Conservation (phyloP, 64 coral and sea anemone species). For the Exaiptasia diaphana region DNA sequence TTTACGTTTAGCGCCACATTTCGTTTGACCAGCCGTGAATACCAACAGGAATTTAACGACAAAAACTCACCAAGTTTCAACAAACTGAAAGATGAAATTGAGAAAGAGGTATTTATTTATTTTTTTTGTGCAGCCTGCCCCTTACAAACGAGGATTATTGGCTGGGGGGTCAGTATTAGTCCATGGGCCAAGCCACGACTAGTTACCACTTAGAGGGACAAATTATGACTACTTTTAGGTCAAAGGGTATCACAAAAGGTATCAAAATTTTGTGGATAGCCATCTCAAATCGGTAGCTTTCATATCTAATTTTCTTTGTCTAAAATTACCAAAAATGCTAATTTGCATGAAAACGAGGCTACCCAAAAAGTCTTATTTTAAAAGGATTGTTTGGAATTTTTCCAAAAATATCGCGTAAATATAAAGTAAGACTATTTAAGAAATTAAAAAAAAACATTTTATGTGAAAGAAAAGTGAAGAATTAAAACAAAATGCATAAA, state of each 20-base stretch:
- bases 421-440: background rate
- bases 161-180: no score
- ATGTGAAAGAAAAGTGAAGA: background rate
- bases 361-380: background rate
- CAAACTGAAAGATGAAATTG: no score
- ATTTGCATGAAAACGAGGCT: constrained; percentile 9
- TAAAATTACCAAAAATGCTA: background rate
- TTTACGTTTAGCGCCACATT: no score
- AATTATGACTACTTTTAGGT: background rate
- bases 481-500: background rate
- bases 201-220: background rate
- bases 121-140: no score
- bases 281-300: constrained; percentile 3
- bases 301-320: background rate
- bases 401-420: background rate
- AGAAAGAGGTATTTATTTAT: no score
- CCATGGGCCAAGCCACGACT: no score
- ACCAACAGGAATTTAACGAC: no score
- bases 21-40: no score
- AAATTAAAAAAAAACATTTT: background rate
- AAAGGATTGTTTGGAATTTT: background rate
- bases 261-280: background rate
- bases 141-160: no score
- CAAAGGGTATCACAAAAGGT: background rate
- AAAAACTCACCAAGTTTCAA: no score